A percentile compares a stretch with the other conserved stretches of the same genome.
phyloP scores from a whole-genome alignment of 2,113 vertebrate species.

The Coturnix japonica region DNA sequence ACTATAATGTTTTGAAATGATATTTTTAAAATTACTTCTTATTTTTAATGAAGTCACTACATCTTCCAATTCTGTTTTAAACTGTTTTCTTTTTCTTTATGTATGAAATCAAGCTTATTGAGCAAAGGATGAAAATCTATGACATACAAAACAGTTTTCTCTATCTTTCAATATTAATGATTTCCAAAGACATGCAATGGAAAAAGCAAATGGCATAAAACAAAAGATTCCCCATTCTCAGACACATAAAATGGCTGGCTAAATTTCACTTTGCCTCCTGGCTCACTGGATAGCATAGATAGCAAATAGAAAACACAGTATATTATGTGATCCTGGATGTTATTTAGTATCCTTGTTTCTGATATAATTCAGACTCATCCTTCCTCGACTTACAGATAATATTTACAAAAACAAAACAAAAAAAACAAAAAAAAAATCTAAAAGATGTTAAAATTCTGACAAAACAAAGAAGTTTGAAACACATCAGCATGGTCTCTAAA shows the following conservation, averaged over 20 bases:
- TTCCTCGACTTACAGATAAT: neutral
- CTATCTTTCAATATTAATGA: neutral
- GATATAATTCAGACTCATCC: neutral
- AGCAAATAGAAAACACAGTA: neutral
- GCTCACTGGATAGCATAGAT: neutral
- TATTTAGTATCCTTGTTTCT: neutral
- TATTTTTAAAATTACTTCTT: neutral
- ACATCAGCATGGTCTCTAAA: neutral
- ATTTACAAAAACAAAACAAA: neutral
- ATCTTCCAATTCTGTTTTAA: neutral
- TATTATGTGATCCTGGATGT: neutral
- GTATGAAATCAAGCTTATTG: neutral
- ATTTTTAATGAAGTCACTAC: neutral
- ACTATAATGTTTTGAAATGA: neutral
- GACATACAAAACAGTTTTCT: neutral
- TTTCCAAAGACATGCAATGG: neutral
- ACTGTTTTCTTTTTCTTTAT: neutral
- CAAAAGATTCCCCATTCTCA: neutral
- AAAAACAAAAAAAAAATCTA: accelerated
- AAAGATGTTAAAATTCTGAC: neutral
- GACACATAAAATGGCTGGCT: neutral
- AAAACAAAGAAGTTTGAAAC: accelerated
- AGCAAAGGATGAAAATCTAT: neutral
- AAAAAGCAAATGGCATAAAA: neutral
- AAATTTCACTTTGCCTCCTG: neutral